A percentile compares a stretch with the other conserved stretches of the same genome.
phyloP scores from a whole-genome alignment of 2,797 vertebrate species.

The Mus minutoides region DNA sequence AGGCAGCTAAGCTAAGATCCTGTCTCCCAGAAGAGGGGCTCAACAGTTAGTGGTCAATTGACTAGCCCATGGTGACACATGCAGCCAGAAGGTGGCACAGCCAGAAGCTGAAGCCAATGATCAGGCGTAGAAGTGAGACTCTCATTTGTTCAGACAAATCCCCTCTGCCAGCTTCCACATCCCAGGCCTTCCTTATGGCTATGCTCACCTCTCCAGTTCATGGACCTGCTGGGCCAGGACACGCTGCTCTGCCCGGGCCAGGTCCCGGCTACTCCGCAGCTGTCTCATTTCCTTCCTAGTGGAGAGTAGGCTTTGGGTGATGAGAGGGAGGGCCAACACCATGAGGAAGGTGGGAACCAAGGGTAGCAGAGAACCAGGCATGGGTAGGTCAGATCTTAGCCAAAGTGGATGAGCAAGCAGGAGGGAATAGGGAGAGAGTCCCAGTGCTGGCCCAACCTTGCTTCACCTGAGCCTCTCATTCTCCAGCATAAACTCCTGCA shows the following conservation, averaged over 20 bases:
- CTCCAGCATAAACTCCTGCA: conserved; percentile 87
- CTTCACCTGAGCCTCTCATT: conserved; percentile 86
- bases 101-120: not conserved
- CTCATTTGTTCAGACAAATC: no score
- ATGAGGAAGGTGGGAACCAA: not conserved
- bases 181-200: not conserved
- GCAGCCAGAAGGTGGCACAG: not conserved
- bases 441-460: not conserved
- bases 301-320: not conserved
- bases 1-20: fast-evolving
- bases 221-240: conserved; percentile 60
- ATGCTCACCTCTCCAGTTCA: conserved; percentile 56
- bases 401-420: no score
- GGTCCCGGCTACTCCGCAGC: conserved; percentile 66
- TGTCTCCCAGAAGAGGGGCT: not conserved
- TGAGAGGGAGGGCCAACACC: not conserved
- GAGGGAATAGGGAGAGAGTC: no score
- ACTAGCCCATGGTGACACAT: not conserved
- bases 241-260: conserved; percentile 70
- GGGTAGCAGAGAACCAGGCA: not conserved
- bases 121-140: not conserved
- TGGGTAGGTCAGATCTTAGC: not conserved
- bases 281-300: conserved; percentile 76
- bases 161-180: not conserved
- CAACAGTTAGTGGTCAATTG: not conserved